Evolutionary conservation across 2,113 vertebrate species (phyloP).

Genomic region (Patagioenas fasciata): DNA sequence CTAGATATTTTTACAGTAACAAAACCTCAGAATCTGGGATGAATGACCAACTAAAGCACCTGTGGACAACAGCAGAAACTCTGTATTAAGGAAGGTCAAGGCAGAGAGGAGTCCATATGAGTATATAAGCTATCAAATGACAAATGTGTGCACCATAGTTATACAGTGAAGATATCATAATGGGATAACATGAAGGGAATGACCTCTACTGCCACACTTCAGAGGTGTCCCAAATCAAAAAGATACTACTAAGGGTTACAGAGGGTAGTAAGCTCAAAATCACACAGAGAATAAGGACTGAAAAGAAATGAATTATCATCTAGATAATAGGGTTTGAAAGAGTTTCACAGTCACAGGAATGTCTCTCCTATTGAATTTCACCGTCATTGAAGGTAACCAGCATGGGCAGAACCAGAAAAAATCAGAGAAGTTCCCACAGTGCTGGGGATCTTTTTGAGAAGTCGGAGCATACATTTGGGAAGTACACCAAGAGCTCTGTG

Average conservation of each 20-base stretch:
- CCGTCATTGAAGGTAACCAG: background rate
- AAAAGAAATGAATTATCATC: background rate
- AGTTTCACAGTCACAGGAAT: background rate
- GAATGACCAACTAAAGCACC: background rate
- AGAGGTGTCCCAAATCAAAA: background rate
- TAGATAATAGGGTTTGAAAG: background rate
- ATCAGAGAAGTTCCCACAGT: background rate
- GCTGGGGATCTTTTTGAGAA: background rate
- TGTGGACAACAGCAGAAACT: background rate
- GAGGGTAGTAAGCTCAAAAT: background rate
- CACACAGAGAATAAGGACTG: background rate
- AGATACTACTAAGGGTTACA: background rate
- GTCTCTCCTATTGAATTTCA: background rate
- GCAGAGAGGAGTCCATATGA: background rate
- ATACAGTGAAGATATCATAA: background rate
- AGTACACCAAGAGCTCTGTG: fast-evolving
- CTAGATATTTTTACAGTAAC: background rate
- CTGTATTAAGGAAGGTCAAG: background rate
- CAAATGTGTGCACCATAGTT: too few species aligned
- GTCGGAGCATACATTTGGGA: background rate
- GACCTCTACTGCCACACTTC: background rate
- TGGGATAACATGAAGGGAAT: background rate
- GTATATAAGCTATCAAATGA: background rate
- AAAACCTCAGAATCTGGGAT: background rate
- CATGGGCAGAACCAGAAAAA: background rate